These are phyloP conservation scores for Dicycla oo DNA, from an alignment of 2,888 invertebrate species.

Conservation along the genomic window DNA sequence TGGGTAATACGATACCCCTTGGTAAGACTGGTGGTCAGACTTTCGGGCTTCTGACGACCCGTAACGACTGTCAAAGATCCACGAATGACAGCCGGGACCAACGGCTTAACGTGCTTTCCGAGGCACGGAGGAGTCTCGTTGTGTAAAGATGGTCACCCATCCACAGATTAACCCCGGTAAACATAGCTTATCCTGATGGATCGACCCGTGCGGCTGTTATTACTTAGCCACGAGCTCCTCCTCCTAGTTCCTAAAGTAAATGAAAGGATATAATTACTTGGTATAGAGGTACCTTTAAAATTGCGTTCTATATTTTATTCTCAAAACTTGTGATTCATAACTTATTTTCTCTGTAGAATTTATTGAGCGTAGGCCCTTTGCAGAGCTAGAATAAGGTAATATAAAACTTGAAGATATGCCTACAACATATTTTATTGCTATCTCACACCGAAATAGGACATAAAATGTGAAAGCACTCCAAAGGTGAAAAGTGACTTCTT, in stretches of 20 bases:
- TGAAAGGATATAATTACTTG: conserved; percentile 16
- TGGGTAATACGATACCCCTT: too few species aligned
- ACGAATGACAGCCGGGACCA: too few species aligned
- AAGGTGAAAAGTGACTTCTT: conserved; percentile 47
- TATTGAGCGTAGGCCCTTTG: conserved; percentile 5
- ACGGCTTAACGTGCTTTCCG: too few species aligned
- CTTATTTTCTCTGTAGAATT: conserved; percentile 19
- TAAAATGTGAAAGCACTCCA: conserved; percentile 46
- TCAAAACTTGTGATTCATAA: not conserved
- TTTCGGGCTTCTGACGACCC: too few species aligned
- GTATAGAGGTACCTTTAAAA: not conserved
- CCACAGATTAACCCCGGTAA: too few species aligned
- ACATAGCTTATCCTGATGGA: too few species aligned
- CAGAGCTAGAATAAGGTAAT: conserved; percentile 15
- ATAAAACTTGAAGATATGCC: conserved; percentile 39
- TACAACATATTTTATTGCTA: conserved; percentile 51
- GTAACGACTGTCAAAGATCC: too few species aligned
- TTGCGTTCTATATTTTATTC: not conserved
- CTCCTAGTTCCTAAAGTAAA: conserved; percentile 41
- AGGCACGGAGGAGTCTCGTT: too few species aligned
- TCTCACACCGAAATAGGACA: conserved; percentile 46
- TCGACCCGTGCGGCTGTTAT: too few species aligned
- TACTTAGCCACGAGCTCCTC: too few species aligned
- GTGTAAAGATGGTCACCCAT: too few species aligned
- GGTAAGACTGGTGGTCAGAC: too few species aligned